Evolutionary conservation across 1,140 invertebrate species (phyloP), one percentile per base, ranked within the genome.

Genomic region (Tetranychus urticae): DNA sequence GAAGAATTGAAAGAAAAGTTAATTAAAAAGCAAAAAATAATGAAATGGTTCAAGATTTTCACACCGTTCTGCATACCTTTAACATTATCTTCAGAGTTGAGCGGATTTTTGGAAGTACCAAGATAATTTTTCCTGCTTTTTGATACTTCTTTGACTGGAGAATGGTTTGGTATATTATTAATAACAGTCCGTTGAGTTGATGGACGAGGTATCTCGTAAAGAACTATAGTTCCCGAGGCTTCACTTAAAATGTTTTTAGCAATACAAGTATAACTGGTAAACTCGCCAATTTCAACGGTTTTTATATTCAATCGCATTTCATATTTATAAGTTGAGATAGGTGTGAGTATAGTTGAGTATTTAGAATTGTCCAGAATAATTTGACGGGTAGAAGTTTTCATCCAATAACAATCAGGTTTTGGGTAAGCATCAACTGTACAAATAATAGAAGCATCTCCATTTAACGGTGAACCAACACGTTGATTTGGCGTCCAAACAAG

Each of bases 181-280:
- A 33, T 39, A 42, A 42, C 39, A 6, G 59, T 10, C 39, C 39
- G 39, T 31, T 61, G 35, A 4, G 42, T 39, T 13, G 55, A 60
- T 37, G 54, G 39, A 60, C 14, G 62, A 31, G 61, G 59, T 14
- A 50, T 60, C 37, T 60, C 84, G 71, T 89, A 91, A 48, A 91
- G 75, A 67, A 84, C 80, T 69, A 92, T 91, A 47, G 81, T 83
- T 54, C 88, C 88, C 69, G 91, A 86, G 6, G 86, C 90, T 73
- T 90, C 86, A 61, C 88, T 88, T 59, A 87, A 76, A 35, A 86
- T 86, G 78, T 91, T 91, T 74, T 90, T 91, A 47, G 86, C 88
- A 2, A 90, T 83, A 70, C 88, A 92, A 72, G 88, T 89, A 74
- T 91, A 91, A 57, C 79, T 84, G 13, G 86, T 86, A 69, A 85